Base-by-base conservation (phyloP, 2,888 invertebrate species). In the Drosophila phalerata region DNA sequence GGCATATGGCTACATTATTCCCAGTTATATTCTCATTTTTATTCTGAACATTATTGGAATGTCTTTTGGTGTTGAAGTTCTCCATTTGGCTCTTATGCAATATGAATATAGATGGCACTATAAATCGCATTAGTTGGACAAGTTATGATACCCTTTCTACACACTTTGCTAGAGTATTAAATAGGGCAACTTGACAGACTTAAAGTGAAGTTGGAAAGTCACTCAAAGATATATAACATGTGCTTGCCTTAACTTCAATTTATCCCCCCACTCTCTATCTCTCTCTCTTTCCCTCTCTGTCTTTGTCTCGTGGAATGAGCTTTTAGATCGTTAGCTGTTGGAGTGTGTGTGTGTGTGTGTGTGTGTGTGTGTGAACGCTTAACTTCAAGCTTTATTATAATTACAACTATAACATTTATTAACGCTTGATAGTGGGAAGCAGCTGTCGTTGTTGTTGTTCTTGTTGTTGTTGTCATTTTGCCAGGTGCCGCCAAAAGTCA, bases 351-450 rank as follows among this genome's bases (percentile, higher is more conserved):
- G 30, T 56, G 49, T 32, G 40, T 38, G 11, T 57, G 57, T 34
- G 40, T 49, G 51, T 56, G 51, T 58, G 66, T 65, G 65, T 64
- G 73, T 65, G 47, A 65, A 51, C 53, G 77, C 70, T 78, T 77
- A 74, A 79, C 81, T 86, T 88, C 87, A 86, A 86, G 83, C 82
- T 86, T 86, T 86, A 86, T 86, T 88, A 88, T 86, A 86, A 86
- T 86, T 86, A 86, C 83, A 87, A 88, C 83, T 88, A 86, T 88
- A 88, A 85, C 86, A 85, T 81, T 85, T 86, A 88, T 86, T 86
- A 86, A 86, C 79, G 85, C 73, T 66, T 69, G 75, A 76, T 66
- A 71, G 85, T 78, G 76, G 56, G 37, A 25, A 47, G 56, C 83
- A 81, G 81, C 69, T 79, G 82, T 60, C 72, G 65, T 63, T 65